Conservation (phyloP, 2,113 vertebrate genomes). For the Grammomys surdaster region DNA sequence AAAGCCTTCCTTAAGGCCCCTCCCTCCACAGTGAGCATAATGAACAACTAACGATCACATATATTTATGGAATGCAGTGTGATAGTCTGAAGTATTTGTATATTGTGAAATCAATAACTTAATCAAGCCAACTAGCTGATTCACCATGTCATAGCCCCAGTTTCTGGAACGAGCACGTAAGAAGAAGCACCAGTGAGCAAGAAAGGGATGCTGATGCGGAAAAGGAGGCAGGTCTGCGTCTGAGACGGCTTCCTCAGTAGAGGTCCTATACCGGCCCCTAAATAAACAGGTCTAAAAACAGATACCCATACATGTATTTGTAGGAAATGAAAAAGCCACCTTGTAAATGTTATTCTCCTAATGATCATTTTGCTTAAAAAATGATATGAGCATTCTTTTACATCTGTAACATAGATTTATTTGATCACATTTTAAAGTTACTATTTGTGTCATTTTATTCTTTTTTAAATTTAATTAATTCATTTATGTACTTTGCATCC, state of each 20-base stretch:
- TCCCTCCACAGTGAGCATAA: not conserved
- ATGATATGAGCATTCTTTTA: not conserved
- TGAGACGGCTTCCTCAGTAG: not conserved
- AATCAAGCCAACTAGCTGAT: not conserved
- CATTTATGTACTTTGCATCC: too few relatives aligned
- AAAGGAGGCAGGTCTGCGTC: conserved; percentile 29
- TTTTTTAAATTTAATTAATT: not conserved
- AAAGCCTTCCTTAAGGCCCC: not conserved
- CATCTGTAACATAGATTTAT: not conserved
- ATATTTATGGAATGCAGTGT: not conserved
- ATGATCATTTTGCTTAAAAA: conserved; percentile 25
- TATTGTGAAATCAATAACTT: not conserved
- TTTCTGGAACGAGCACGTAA: conserved; percentile 13
- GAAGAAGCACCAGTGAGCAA: not conserved
- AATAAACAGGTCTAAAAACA: conserved; percentile 28
- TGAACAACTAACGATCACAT: not conserved
- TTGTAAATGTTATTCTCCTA: not conserved
- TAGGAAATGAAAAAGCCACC: not conserved
- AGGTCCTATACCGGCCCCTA: not conserved
- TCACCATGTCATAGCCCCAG: not conserved
- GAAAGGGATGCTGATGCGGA: not conserved
- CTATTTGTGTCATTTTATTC: not conserved
- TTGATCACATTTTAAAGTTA: conserved; percentile 30
- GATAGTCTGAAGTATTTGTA: not conserved
- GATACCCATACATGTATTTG: not conserved